Evolutionary conservation across 2,797 vertebrate genomes (phyloP).

Genomic region (Lutjanus argentimaculatus): DNA sequence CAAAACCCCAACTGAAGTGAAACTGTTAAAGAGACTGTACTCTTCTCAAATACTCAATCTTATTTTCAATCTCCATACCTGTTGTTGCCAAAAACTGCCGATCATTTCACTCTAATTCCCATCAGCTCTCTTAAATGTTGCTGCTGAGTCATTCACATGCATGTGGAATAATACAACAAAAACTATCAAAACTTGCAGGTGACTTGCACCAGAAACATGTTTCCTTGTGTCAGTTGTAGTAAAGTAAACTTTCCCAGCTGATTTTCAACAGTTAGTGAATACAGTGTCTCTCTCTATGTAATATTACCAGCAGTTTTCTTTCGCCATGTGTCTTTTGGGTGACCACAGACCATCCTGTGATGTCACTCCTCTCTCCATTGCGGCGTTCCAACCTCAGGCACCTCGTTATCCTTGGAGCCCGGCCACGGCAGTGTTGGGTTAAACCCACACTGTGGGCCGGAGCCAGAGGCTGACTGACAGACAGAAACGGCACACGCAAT

Average conservation of each 20-base stretch:
- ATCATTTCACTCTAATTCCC: slow-evolving; percentile 18
- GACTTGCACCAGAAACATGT: slow-evolving; percentile 7
- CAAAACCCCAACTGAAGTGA: slow-evolving; percentile 36
- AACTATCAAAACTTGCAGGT: background rate
- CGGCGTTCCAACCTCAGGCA: slow-evolving; percentile 73
- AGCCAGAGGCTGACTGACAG: slow-evolving; percentile 72
- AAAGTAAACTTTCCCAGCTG: slow-evolving; percentile 55
- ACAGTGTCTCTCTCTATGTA: slow-evolving; percentile 36
- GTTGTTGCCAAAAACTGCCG: slow-evolving; percentile 12
- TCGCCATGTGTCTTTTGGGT: slow-evolving; percentile 57
- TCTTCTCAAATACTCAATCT: slow-evolving; percentile 10
- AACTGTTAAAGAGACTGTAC: slow-evolving; percentile 18
- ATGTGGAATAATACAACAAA: slow-evolving; percentile 7
- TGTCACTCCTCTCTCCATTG: slow-evolving; percentile 63
- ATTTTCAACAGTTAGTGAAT: slow-evolving; percentile 28
- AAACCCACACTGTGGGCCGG: slow-evolving; percentile 60
- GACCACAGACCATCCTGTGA: slow-evolving; percentile 73
- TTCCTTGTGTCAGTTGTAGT: slow-evolving; percentile 33
- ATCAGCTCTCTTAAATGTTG: background rate
- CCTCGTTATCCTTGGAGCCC: slow-evolving; percentile 80
- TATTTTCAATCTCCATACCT: slow-evolving; percentile 26
- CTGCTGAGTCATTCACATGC: background rate
- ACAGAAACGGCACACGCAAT: slow-evolving; percentile 45
- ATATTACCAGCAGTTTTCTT: slow-evolving; percentile 59
- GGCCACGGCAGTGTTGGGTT: slow-evolving; percentile 69